Percentiles rank a stretch among this genome's conserved stretches.
Evolutionary conservation across 2,113 vertebrate genomes (phyloP).

Genomic region (Indicator maculatus): DNA sequence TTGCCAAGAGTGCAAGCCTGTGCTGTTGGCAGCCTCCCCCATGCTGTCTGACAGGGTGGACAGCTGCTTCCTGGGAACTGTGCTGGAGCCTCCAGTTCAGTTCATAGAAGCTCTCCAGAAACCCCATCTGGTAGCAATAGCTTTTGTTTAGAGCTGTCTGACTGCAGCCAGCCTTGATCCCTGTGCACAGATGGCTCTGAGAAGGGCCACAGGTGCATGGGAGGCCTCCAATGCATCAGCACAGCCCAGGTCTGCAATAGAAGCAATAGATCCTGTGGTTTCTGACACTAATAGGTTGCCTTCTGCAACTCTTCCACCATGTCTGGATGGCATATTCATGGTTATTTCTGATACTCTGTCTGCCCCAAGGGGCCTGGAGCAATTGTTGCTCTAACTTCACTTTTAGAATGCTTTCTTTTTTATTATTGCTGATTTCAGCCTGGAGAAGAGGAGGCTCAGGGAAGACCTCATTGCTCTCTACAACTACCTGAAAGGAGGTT

Average conservation of each 20-base stretch:
- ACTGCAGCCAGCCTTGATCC: fast-evolving
- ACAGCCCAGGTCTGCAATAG: background rate
- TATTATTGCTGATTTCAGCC: background rate
- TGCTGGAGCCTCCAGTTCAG: background rate
- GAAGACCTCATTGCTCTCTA: too few relatives aligned
- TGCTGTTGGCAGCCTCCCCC: background rate
- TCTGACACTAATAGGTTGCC: background rate
- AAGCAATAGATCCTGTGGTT: background rate
- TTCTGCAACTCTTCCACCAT: background rate
- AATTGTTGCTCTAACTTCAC: background rate
- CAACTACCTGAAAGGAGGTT: too few relatives aligned
- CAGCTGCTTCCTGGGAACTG: background rate
- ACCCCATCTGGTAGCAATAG: background rate
- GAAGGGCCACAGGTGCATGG: background rate
- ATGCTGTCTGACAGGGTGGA: background rate
- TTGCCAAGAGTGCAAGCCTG: background rate
- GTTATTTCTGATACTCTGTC: background rate
- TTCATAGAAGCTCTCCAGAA: background rate
- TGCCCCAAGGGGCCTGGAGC: too few relatives aligned
- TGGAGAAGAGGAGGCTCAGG: too few relatives aligned
- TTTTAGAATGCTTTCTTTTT: background rate
- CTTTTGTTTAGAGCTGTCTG: background rate
- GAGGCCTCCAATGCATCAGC: background rate
- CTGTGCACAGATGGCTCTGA: fast-evolving
- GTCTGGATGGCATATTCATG: background rate